Conservation (phyloP, 2,113 vertebrate genomes). For the Terrapene triunguis region DNA sequence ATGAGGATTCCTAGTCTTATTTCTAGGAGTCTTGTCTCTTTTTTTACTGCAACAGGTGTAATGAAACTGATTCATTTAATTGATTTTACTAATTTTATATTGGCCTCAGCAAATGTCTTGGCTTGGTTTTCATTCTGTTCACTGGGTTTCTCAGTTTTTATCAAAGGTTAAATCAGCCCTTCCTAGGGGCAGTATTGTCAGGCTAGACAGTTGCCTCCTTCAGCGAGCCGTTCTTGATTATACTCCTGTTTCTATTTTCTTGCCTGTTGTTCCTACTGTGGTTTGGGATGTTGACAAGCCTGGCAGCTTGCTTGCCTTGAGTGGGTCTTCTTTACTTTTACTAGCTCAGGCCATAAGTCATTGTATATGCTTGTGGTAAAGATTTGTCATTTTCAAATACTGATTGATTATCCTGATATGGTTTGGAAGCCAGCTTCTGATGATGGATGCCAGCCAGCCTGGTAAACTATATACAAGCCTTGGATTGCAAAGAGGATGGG, state of each 20-base stretch:
- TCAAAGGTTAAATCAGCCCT: background rate
- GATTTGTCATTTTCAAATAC: background rate
- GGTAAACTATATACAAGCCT: background rate
- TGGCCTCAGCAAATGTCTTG: background rate
- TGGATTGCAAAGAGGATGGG: background rate
- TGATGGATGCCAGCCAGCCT: background rate
- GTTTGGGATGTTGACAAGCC: background rate
- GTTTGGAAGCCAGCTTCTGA: background rate
- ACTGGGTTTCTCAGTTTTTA: background rate
- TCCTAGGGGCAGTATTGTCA: background rate
- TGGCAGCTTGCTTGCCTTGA: background rate
- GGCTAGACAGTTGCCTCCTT: background rate
- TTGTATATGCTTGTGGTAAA: background rate
- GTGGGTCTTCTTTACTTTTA: background rate
- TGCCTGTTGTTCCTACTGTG: background rate
- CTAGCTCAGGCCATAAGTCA: background rate
- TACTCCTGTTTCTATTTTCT: background rate
- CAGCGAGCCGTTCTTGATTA: background rate
- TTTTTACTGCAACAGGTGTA: background rate
- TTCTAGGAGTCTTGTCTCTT: background rate
- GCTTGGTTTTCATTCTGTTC: background rate
- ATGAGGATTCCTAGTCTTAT: background rate
- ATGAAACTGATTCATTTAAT: background rate
- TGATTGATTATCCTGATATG: background rate
- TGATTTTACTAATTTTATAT: background rate